Base-by-base conservation (phyloP, 92 coral and sea anemone genomes). In the Isaurus tuberculatus region DNA sequence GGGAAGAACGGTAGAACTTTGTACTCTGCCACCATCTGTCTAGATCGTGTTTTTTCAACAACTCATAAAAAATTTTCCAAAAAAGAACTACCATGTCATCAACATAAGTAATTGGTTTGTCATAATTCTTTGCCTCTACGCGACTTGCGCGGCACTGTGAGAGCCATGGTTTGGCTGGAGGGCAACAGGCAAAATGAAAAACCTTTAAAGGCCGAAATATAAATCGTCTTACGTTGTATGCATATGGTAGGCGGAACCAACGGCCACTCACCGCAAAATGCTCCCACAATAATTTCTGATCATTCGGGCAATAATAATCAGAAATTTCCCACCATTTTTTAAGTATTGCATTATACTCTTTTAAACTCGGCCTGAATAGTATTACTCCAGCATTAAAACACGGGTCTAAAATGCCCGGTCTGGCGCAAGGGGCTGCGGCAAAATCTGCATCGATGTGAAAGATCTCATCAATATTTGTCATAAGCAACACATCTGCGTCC, bases 341-440 rank as follows among this genome's bases (percentile, higher is more conserved):
- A 89, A 91, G 75, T 19, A 91, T 85, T 46, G 65, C 90, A n/a
- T 67, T 31, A 29, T 88, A 73, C 15, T 84, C 66, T 8, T 51
- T 64, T 58, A 11, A 8, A 16, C 86, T 83, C 44, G 94, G 95
- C 84, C 88, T 84, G 69, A 95, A 95, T 32, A 95, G 97, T 27
- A 93, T 65, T 8, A 95, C 79, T 7, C 97, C 98, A 16, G 98
- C 98, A 89, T 95, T 95, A 61, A 95, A 95, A 66, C 97, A 93
- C 14, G 97, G 98, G 78, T 95, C 97, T 33, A 95, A 66, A 7
- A 95, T 84, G 0, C 98, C 98, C 27, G 98, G 98, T 66, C 97
- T 84, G 15, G 91, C 83, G 36, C 97, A 92, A 26, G 91, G 80
- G 0, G 92, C 86, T 36, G 98, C 98, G 1, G 98, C 95, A 85